Evolutionary conservation across 2,113 vertebrate species (phyloP), one percentile per base, ranked within the genome.

Genomic region (Syngnathoides biaculeatus): DNA sequence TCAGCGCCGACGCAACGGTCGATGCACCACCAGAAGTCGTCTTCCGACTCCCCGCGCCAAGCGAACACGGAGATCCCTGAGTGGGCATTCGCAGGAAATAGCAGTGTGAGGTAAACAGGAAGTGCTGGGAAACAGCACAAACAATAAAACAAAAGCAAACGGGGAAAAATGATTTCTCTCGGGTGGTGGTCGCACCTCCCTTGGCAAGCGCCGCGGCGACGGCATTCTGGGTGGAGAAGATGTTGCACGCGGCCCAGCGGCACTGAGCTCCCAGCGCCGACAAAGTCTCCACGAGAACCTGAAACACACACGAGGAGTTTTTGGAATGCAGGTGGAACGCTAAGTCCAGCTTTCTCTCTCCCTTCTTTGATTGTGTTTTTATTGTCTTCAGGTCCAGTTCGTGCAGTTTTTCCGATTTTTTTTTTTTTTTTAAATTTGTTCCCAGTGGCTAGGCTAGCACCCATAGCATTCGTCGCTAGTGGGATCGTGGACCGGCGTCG

Each of bases 21-120:
- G 50, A 99, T 98, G 70, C 97, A 98, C 96, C 96, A 99, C 95
- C 95, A 98, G 86, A 98, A 99, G 76, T 99, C 97, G 0, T 97
- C 95, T 83, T 98, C 95, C 0, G 95, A 95, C 39, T 99, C 95
- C 65, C 93, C 96, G 79, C 93, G 96, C 97, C 97, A 99, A 5
- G 96, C 96, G 57, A 98, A 99, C 72, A 99, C 95, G 0, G 95
- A 89, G 72, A 92, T 92, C 19, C 95, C 97, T 95, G 83, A 39
- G 56, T 77, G n/a, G 63, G 48, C 22, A 14, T 47, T 15, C 12
- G 50, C 17, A 63, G 62, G 14, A 64, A 59, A 59, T 20, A 59
- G 30, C 45, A 47, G 30, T 30, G 50, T 42, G 1, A 24, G 1
- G 35, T 45, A 20, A 2, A 12, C 3, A 26, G 43, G 10, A n/a